These are phyloP conservation scores for Nomada ferruginata DNA, from an alignment of 2,888 invertebrate genomes.

Conservation along the genomic window DNA sequence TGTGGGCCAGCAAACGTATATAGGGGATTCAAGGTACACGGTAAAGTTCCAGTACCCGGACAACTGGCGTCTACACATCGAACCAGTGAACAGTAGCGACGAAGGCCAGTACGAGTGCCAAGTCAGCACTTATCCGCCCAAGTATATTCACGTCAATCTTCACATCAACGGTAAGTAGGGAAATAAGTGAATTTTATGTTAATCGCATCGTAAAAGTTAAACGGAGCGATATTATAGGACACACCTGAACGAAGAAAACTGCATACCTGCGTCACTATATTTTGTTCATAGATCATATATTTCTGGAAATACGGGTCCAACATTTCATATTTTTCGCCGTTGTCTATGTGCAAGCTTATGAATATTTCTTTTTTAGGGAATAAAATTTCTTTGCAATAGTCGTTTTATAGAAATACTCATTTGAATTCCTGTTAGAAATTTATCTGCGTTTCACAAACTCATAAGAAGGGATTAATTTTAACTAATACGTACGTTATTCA, in stretches of 20 bases:
- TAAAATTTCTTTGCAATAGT: too few species aligned
- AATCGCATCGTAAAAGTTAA: slow-evolving; percentile 16
- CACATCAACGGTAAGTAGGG: slow-evolving; percentile 84
- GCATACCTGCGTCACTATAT: neutral
- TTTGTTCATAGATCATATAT: too few species aligned
- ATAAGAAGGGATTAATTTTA: too few species aligned
- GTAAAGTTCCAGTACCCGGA: slow-evolving; percentile 85
- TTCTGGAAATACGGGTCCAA: too few species aligned
- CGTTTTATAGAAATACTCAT: too few species aligned
- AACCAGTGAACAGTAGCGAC: slow-evolving; percentile 85
- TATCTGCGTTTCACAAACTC: too few species aligned
- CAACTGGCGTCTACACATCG: slow-evolving; percentile 86
- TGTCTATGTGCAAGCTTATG: too few species aligned
- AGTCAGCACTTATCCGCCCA: slow-evolving; percentile 86
- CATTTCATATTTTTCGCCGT: too few species aligned
- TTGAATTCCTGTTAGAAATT: too few species aligned
- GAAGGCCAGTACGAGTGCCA: slow-evolving; percentile 86
- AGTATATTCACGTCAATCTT: slow-evolving; percentile 85
- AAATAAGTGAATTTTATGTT: too few species aligned
- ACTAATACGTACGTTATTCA: too few species aligned
- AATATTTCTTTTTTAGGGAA: too few species aligned
- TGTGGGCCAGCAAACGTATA: slow-evolving; percentile 88
- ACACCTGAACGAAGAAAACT: neutral
- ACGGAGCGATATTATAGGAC: neutral
- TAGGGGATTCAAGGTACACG: slow-evolving; percentile 86